Base-by-base conservation (phyloP, 2,888 invertebrate genomes). In the Keiferia lycopersicella region DNA sequence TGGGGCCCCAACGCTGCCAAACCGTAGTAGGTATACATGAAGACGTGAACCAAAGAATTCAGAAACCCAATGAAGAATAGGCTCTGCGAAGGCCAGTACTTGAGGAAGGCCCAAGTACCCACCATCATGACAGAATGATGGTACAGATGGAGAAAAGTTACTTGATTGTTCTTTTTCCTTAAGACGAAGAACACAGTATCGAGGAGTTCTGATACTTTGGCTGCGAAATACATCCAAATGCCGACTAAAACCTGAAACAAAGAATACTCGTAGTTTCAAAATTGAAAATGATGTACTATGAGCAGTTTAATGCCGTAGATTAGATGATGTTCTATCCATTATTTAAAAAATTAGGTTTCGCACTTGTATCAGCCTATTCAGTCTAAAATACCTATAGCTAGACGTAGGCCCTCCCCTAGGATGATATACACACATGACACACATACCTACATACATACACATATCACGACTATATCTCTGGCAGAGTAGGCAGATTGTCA, bases 161-260 rank as follows among this genome's bases (percentile, higher is more conserved):
- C 95, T 84, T 98, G 98, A 59, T 93, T 82, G 88, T 93, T 73
- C 88, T 93, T 85, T 84, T 98, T 98, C 57, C 98, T 93, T 71
- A 98, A 82, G 2, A 98, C 96, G 82, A 98, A 98, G 88, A 98
- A 98, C 0, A 96, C 94, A 0, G 96, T 96, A 76, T 96, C 96
- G 59, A 96, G 75, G 0, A 96, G 92, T 79, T 96, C 96, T 0
- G 95, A 91, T 6, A 96, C 85, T 85, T 96, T 96, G 1, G 96
- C 96, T 64, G 94, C 91, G 76, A 95, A 94, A 77, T 96, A 96
- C 74, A 94, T 92, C 93, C 95, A 95, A 2, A 81, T 85, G 6
- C 75, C 76, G 79, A 80, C 65, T 69, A 93, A 59, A 69, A 87
- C 74, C 93, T 93, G 80, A 70, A 88, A 92, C n/a, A 26, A 34